Percentiles rank a stretch among this genome's conserved stretches.
Evolutionary conservation across 2,797 vertebrate species (phyloP).

Genomic region (Takifugu rubripes): DNA sequence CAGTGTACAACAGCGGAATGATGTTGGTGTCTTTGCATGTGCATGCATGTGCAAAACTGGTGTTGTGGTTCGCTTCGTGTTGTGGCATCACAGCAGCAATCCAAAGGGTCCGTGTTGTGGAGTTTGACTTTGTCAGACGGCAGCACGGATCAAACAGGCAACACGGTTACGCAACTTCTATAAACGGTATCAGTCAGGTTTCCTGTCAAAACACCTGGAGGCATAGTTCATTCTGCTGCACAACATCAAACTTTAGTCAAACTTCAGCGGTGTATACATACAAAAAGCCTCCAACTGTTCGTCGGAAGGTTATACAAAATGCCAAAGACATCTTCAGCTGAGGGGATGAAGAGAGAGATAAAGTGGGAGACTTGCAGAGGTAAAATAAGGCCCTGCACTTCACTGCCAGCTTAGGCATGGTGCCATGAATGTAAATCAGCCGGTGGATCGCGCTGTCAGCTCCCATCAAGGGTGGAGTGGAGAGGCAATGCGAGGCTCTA

Average conservation of each 20-base stretch:
- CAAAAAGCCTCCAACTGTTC: conserved; percentile 26
- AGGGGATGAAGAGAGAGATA: conserved; percentile 42
- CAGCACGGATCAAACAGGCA: conserved; percentile 23
- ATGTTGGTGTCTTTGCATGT: background rate
- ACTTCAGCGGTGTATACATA: conserved; percentile 2
- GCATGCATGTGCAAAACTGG: conserved; percentile 12
- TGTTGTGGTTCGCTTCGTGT: conserved; percentile 12
- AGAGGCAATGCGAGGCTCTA: conserved; percentile 8
- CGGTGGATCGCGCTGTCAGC: conserved; percentile 47
- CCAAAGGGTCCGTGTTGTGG: background rate
- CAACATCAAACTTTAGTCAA: conserved; percentile 34
- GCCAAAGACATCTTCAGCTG: conserved; percentile 37
- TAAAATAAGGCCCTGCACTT: conserved; percentile 60
- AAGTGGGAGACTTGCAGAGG: conserved; percentile 42
- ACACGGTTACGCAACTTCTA: conserved; percentile 30
- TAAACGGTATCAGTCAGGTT: conserved; percentile 29
- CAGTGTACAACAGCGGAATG: background rate
- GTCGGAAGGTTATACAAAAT: conserved; percentile 37
- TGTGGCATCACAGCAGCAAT: conserved; percentile 19
- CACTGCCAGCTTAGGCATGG: conserved; percentile 40
- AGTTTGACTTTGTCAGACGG: conserved; percentile 28
- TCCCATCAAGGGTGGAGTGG: conserved; percentile 28
- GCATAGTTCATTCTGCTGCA: conserved; percentile 37
- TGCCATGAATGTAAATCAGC: conserved; percentile 57
- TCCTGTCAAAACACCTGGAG: conserved; percentile 41